Conservation (phyloP, 2,113 vertebrate species). For the Sialia sialis region DNA sequence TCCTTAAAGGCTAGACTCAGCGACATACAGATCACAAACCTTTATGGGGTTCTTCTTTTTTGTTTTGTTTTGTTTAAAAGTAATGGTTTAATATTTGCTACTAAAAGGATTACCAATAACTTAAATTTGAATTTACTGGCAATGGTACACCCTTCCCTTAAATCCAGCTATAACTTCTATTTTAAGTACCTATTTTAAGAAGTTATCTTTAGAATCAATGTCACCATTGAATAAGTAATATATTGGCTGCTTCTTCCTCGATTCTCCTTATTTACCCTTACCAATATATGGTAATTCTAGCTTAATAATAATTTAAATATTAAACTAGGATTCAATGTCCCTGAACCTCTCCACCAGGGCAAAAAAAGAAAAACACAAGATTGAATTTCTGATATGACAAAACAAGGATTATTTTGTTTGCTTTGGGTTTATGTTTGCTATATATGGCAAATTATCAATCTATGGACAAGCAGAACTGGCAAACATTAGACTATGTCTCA, state of each 20-base stretch:
- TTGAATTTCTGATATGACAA: background rate
- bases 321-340: background rate
- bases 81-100: background rate
- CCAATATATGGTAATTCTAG: background rate
- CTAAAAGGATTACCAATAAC: background rate
- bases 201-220: background rate
- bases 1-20: background rate
- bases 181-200: background rate
- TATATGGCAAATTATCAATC: background rate
- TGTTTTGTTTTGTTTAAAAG: background rate
- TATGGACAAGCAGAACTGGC: background rate
- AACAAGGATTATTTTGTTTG: background rate
- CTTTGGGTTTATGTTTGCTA: background rate
- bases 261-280: background rate
- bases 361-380: background rate
- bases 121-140: background rate
- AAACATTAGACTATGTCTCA: background rate
- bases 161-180: background rate
- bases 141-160: background rate
- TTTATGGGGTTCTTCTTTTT: background rate
- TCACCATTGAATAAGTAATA: background rate
- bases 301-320: background rate
- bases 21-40: background rate
- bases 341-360: rapidly evolving
- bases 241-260: background rate